Base-by-base conservation (phyloP, 2,888 invertebrate genomes). In the Leptarthrus brevirostris region DNA sequence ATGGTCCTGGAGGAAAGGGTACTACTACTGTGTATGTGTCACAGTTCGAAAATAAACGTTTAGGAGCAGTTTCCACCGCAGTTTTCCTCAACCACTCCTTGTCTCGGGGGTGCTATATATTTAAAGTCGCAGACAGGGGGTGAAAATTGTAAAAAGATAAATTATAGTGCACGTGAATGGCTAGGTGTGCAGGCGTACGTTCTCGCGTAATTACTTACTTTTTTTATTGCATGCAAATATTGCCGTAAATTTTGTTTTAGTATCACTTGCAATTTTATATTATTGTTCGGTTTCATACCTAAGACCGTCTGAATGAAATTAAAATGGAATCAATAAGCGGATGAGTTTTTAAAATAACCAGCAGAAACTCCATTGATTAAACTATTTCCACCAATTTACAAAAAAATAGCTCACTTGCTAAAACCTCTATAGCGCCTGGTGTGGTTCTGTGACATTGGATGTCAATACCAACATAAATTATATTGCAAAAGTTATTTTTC, bases 121-220 rank as follows among this genome's bases (percentile, higher is more conserved):
- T 47, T 47, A 18, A 10, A 40, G 64, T 36, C 24, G 64, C 64
- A 64, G 64, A 64, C 64, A 44, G 47, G 47, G 24, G 64, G 64
- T 22, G 64, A 64, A 47, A 64, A 64, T 64, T 64, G 47, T 47
- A 44, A 64, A 61, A 64, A 64, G 40, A 64, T 64, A 64, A 64
- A 64, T 64, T 47, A 47, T 64, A 22, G 26, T 12, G 47, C 47
- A 64, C 44, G 64, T 47, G 47, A 64, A 58, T 16, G 58, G 58
- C 20, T 36, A 34, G 22, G 44, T 64, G 24, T 58, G 58, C 36
- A 64, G 47, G 6, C 24, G 64, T 44, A 47, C 64, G 16, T 24
- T 44, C 24, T 47, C 64, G 22, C 26, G 64, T 64, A 64, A 64
- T 64, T 64, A 64, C 64, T 64, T 14, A 64, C 14, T 40, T 64